These are phyloP conservation scores for Melospiza georgiana DNA, from an alignment of 2,113 vertebrate species.

Conservation along the genomic window DNA sequence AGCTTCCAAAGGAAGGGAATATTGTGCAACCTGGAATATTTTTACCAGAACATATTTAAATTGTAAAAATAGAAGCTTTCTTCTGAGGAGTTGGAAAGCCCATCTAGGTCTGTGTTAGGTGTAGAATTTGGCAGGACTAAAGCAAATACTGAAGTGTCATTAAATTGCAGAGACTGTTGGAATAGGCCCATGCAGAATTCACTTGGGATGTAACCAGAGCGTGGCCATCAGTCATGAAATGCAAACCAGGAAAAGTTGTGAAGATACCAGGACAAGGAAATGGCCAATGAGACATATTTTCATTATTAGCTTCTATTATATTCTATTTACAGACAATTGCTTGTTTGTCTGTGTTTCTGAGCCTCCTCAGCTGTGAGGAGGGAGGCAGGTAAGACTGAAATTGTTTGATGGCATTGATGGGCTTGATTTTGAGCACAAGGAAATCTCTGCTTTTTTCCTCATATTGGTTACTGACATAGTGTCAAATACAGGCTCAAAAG, in stretches of 20 bases:
- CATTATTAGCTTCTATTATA: neutral
- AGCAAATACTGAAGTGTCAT: neutral
- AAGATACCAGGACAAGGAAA: neutral
- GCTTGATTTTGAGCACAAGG: neutral
- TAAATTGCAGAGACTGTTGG: neutral
- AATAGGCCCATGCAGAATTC: neutral
- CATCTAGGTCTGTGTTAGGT: neutral
- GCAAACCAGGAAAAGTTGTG: neutral
- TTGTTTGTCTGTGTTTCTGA: neutral
- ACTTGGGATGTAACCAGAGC: neutral
- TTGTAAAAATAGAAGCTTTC: neutral
- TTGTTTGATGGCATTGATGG: neutral
- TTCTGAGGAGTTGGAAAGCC: neutral
- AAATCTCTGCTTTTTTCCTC: neutral
- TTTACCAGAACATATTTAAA: neutral
- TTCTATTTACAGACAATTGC: neutral
- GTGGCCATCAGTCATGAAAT: neutral
- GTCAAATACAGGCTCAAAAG: neutral
- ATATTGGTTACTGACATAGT: neutral
- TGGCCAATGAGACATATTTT: neutral
- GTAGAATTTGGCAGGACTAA: neutral
- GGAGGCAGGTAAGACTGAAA: neutral
- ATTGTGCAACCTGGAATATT: neutral
- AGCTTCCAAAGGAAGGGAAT: neutral
- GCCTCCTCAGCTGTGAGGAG: neutral